Conservation (phyloP, 2,888 invertebrate genomes). For the Ischnus inquisitorius region DNA sequence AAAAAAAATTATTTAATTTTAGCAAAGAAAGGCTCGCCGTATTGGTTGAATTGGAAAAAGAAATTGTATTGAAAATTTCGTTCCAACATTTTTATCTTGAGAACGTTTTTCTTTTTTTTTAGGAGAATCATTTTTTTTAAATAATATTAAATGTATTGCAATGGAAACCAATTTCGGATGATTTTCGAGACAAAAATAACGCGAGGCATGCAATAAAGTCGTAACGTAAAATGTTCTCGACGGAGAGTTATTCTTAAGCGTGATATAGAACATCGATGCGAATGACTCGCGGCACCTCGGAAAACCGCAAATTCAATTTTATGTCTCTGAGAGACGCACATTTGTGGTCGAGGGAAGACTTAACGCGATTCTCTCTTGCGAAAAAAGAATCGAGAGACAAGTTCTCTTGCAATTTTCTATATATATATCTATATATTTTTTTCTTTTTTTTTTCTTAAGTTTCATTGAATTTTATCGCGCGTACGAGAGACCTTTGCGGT, state of each 20-base stretch:
- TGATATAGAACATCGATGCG: slow-evolving; percentile 3
- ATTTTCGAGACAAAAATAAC: background rate
- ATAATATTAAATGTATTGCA: background rate
- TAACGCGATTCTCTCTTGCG: slow-evolving; percentile 12
- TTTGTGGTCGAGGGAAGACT: slow-evolving; percentile 22
- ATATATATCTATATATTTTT: too few species aligned
- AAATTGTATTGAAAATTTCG: background rate
- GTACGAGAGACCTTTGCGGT: slow-evolving; percentile 51
- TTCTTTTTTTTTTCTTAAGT: background rate
- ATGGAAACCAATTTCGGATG: background rate
- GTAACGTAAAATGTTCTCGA: background rate
- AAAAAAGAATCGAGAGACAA: slow-evolving; percentile 12
- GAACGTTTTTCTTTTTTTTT: background rate
- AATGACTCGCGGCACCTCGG: background rate
- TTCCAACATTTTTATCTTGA: background rate
- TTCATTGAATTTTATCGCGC: slow-evolving; percentile 14
- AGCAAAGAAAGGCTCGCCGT: background rate
- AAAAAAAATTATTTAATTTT: background rate
- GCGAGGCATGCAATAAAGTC: background rate
- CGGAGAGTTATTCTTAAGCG: background rate
- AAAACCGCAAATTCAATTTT: slow-evolving; percentile 23
- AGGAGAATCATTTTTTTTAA: background rate
- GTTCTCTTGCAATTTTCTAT: slow-evolving; percentile 6
- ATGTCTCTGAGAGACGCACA: background rate
- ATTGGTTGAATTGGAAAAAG: background rate